Evolutionary conservation across 1,140 invertebrate genomes (phyloP).

Genomic region (Mylabris phalerata): DNA sequence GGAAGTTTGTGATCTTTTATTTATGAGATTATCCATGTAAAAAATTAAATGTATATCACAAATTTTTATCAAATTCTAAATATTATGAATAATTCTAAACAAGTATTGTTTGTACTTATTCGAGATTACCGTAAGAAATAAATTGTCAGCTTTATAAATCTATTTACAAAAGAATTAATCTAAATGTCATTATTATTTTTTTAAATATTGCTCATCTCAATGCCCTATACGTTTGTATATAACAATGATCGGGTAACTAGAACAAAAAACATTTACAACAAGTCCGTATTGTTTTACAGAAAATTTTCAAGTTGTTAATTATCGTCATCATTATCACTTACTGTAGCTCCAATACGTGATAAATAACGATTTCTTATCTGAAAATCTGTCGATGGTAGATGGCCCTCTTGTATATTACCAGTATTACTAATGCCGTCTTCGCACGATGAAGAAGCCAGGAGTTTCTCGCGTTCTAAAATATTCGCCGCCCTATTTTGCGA

Average conservation of each 20-base stretch:
- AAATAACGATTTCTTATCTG: slow-evolving; percentile 58
- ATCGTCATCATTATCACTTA: slow-evolving; percentile 36
- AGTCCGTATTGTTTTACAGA: neutral
- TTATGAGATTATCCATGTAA: too few species aligned
- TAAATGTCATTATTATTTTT: neutral
- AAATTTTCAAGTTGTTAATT: neutral
- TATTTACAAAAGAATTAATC: neutral
- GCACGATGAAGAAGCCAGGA: slow-evolving; percentile 38
- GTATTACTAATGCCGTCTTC: slow-evolving; percentile 44
- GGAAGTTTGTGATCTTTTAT: too few species aligned
- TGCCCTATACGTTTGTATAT: slow-evolving; percentile 35
- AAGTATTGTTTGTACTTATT: neutral
- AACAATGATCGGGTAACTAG: slow-evolving; percentile 41
- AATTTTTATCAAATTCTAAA: neutral
- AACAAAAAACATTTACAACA: slow-evolving; percentile 30
- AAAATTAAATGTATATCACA: neutral
- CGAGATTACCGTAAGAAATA: neutral
- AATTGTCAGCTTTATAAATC: too few species aligned
- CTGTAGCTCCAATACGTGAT: slow-evolving; percentile 52
- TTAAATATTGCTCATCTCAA: slow-evolving; percentile 16
- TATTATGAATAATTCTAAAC: neutral
- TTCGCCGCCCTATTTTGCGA: slow-evolving; percentile 28
- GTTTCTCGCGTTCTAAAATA: slow-evolving; percentile 47
- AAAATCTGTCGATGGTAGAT: slow-evolving; percentile 53
- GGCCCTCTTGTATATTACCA: slow-evolving; percentile 8